Evolutionary conservation across 2,888 invertebrate genomes (phyloP).

Genomic region (Orthosia incerta): DNA sequence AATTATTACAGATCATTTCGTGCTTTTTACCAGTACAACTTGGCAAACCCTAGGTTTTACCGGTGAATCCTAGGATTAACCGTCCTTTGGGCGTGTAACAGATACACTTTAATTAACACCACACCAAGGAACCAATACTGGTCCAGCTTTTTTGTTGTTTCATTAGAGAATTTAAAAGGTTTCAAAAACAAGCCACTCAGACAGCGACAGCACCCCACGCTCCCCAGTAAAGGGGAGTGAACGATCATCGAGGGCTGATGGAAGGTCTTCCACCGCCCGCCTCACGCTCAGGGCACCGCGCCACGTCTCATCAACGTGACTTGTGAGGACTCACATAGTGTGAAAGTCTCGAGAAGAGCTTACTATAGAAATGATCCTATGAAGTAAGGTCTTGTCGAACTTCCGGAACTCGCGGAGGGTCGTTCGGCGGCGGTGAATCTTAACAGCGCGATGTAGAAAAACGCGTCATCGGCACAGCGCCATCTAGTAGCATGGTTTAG

Average conservation of each 20-base stretch:
- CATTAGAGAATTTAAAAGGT: neutral
- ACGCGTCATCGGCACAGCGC: conserved; percentile 32
- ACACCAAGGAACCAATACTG: neutral
- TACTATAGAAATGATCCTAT: conserved; percentile 53
- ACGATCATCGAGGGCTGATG: conserved; percentile 45
- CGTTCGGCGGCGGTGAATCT: conserved; percentile 25
- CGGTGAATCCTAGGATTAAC: too few relatives aligned
- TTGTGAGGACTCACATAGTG: conserved; percentile 49
- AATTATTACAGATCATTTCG: too few relatives aligned
- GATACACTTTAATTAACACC: too few relatives aligned
- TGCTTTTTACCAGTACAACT: too few relatives aligned
- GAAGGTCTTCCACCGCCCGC: conserved; percentile 32
- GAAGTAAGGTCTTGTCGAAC: conserved; percentile 37
- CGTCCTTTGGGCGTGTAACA: too few relatives aligned
- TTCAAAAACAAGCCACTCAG: conserved; percentile 40
- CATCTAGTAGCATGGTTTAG: conserved; percentile 23
- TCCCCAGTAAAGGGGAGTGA: conserved; percentile 21
- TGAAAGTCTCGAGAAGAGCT: conserved; percentile 52
- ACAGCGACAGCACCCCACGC: conserved; percentile 46
- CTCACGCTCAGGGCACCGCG: conserved; percentile 49
- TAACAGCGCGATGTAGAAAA: conserved; percentile 46
- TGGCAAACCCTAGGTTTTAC: too few relatives aligned
- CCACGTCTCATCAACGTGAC: conserved; percentile 48
- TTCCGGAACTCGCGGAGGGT: conserved; percentile 7
- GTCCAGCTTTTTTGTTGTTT: neutral